phyloP scores from a whole-genome alignment of 2,113 vertebrate species.

The Corythaeola cristata region DNA sequence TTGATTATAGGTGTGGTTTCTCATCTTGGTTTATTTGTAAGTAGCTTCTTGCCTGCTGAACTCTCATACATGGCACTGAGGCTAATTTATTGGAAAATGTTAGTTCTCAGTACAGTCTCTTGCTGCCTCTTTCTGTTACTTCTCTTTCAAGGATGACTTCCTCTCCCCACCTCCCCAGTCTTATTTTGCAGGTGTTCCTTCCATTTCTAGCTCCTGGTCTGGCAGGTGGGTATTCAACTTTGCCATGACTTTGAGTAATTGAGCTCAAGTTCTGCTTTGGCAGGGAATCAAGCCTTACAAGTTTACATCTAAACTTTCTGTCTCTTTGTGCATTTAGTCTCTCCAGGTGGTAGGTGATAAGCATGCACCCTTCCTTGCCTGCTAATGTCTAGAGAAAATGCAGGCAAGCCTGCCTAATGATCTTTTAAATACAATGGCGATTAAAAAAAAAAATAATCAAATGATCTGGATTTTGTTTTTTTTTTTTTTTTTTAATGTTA shows the following conservation, averaged over 20 bases:
- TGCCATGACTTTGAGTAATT: not conserved
- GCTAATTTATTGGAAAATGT: not conserved
- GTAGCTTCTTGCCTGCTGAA: not conserved
- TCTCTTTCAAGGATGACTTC: not conserved
- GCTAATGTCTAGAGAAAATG: not conserved
- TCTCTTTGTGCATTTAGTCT: not conserved
- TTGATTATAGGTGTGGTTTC: not conserved
- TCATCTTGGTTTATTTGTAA: not conserved
- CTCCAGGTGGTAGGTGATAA: not conserved
- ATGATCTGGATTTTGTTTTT: too few species aligned
- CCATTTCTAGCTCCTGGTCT: not conserved
- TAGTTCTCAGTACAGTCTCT: not conserved
- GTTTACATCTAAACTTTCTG: not conserved
- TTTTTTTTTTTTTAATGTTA: not conserved
- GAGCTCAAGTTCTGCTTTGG: not conserved
- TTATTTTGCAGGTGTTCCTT: conserved; percentile 10
- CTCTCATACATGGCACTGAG: not conserved
- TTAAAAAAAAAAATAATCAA: not conserved
- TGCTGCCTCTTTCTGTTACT: not conserved
- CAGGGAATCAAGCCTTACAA: not conserved
- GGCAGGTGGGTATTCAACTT: not conserved
- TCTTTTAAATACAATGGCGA: not conserved
- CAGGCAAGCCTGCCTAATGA: not conserved
- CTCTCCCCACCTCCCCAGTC: not conserved
- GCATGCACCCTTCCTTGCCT: not conserved